Evolutionary conservation across 2,113 vertebrate genomes (phyloP).

Genomic region (Cryptotis parvus): DNA sequence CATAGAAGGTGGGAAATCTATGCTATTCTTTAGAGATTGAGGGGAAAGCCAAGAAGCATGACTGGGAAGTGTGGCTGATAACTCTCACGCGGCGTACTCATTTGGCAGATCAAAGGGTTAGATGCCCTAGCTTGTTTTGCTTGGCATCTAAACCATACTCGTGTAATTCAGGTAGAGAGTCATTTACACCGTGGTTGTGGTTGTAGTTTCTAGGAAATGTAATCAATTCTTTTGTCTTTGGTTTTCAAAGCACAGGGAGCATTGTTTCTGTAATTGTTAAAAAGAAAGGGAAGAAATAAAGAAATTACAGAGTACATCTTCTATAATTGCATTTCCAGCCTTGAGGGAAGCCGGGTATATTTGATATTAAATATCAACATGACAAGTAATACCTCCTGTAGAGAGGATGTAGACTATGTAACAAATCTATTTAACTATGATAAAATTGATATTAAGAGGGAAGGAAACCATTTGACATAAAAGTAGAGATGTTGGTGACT

Average conservation of each 20-base stretch:
- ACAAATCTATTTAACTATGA: constrained; percentile 1
- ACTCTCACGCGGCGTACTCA: neutral
- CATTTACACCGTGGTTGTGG: neutral
- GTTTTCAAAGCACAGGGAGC: neutral
- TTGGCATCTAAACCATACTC: neutral
- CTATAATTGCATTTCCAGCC: constrained; percentile 14
- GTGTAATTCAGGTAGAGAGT: neutral
- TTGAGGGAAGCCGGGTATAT: neutral
- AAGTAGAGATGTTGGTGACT: constrained; percentile 24
- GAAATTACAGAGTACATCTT: neutral
- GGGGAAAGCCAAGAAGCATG: neutral
- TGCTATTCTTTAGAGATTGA: neutral
- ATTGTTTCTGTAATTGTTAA: constrained; percentile 8
- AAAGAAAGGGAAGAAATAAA: constrained; percentile 14
- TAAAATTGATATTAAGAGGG: neutral
- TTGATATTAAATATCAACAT: constrained; percentile 21
- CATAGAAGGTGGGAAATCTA: neutral
- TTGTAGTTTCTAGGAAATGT: neutral
- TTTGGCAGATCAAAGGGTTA: neutral
- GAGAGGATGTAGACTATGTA: neutral
- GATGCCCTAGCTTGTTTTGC: neutral
- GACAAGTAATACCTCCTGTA: neutral
- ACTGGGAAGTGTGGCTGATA: neutral
- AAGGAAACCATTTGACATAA: neutral
- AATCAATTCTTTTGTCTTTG: constrained; percentile 18